Percentiles rank a stretch among this genome's conserved stretches.
Evolutionary conservation across 2,113 vertebrate genomes (phyloP).

Genomic region (Toxotes chatareus): DNA sequence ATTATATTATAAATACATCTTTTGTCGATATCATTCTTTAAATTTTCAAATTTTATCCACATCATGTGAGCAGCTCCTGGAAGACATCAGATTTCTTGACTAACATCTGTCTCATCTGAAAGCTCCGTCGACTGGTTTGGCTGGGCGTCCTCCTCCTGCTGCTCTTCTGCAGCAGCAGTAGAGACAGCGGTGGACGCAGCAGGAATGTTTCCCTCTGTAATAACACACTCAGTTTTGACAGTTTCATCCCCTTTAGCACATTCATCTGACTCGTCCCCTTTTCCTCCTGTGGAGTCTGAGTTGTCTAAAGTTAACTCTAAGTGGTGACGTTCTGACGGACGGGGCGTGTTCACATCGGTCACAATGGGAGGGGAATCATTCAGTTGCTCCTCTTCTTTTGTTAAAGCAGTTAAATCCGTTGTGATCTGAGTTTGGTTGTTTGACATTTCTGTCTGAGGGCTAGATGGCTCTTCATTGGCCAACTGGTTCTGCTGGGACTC

Average conservation of each 20-base stretch:
- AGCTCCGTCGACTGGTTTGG: slow-evolving; percentile 22
- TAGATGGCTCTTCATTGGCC: slow-evolving; percentile 11
- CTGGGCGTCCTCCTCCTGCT: slow-evolving; percentile 22
- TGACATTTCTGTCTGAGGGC: slow-evolving; percentile 11
- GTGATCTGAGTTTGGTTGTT: slow-evolving; percentile 16
- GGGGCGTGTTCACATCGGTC: neutral
- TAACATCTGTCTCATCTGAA: slow-evolving; percentile 23
- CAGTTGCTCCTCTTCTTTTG: slow-evolving; percentile 11
- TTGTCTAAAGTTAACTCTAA: slow-evolving; percentile 6
- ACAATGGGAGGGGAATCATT: neutral
- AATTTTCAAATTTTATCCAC: neutral
- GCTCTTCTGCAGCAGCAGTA: neutral
- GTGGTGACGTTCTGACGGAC: neutral
- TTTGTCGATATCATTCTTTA: neutral
- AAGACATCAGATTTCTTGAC: slow-evolving; percentile 31
- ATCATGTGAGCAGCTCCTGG: neutral
- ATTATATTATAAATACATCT: neutral
- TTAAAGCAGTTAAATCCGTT: neutral
- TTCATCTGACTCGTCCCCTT: slow-evolving; percentile 25
- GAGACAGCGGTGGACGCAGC: neutral
- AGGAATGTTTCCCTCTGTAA: slow-evolving; percentile 6
- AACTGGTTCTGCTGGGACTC: neutral
- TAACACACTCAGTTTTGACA: neutral
- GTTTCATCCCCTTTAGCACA: neutral
- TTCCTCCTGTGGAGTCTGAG: neutral